These are phyloP conservation scores for Elaphurus davidianus DNA, from an alignment of 2,113 vertebrate species.

Conservation along the genomic window DNA sequence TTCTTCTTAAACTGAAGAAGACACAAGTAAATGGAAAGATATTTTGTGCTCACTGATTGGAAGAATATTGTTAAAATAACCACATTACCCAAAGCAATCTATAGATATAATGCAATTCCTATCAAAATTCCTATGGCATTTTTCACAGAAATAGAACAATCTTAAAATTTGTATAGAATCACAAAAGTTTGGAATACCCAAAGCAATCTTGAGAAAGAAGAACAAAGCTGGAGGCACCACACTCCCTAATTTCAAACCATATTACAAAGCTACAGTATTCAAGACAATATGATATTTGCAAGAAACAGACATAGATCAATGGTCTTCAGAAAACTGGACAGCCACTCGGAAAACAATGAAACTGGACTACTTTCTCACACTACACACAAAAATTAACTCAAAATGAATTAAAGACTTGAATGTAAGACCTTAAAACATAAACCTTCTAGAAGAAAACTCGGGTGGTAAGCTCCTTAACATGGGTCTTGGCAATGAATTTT, in stretches of 20 bases:
- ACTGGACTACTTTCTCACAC: background rate
- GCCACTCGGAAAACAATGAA: background rate
- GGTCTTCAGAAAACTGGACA: background rate
- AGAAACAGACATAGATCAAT: background rate
- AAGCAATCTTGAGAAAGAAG: background rate
- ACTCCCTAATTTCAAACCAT: background rate
- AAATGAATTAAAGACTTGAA: background rate
- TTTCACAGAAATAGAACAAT: background rate
- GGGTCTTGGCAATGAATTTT: background rate
- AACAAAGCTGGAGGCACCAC: background rate
- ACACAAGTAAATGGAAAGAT: background rate
- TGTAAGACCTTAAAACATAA: background rate
- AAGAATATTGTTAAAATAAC: background rate
- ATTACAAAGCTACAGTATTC: background rate
- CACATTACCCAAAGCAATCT: background rate
- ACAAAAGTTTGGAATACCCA: background rate
- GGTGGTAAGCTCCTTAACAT: background rate
- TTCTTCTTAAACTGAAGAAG: background rate
- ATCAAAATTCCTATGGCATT: background rate
- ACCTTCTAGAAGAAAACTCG: background rate
- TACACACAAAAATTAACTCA: background rate
- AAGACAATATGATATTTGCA: background rate
- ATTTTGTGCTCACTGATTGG: background rate
- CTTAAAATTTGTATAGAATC: background rate
- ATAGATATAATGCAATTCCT: background rate